Conservation (phyloP, 53 echinoderm and acorn worm species). For the Apostichopus leukothele region DNA sequence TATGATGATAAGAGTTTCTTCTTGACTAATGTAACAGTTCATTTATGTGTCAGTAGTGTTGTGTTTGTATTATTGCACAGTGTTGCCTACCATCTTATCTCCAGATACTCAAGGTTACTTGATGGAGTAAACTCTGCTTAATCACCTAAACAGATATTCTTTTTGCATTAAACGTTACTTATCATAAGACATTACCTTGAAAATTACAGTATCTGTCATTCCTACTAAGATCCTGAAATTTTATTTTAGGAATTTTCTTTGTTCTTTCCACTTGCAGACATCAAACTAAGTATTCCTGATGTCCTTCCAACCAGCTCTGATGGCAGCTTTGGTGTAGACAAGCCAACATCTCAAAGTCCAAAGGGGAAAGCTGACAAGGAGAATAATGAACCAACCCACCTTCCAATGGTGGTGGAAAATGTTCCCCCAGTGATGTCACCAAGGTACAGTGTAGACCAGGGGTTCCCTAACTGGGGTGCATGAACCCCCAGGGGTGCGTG, state of each 20-base stretch:
- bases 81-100: neutral
- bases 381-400: slow-evolving; percentile 9
- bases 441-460: slow-evolving; percentile 3
- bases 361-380: slow-evolving; percentile 40
- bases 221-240: no score
- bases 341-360: slow-evolving; percentile 17
- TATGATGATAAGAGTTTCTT: neutral
- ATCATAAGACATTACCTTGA: no score
- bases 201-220: no score
- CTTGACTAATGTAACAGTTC: no score
- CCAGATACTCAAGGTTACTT: neutral
- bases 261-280: neutral
- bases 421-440: slow-evolving; percentile 24
- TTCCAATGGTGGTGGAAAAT: neutral
- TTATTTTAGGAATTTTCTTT: no score
- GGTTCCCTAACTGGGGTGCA: no score
- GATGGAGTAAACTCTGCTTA: no score
- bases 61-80: neutral
- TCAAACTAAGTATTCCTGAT: slow-evolving; percentile 27
- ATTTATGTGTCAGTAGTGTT: neutral
- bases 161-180: no score
- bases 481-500: no score
- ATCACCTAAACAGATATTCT: no score
- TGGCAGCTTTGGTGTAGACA: neutral
- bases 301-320: slow-evolving; percentile 23